Percentiles rank a stretch among this genome's conserved stretches.
phyloP scores from a whole-genome alignment of 1,140 invertebrate genomes.

The Acyrthosiphon pisum region DNA sequence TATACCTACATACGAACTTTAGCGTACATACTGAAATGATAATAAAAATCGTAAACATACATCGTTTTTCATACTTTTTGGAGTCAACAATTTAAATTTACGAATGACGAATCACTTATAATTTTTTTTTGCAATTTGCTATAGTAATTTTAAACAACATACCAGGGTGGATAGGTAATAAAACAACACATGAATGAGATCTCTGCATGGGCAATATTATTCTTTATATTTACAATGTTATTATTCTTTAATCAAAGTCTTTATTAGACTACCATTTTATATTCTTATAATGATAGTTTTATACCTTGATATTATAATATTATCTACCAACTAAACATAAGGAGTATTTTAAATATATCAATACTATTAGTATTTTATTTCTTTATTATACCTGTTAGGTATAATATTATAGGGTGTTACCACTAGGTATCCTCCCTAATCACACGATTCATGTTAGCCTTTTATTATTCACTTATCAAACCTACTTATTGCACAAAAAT shows the following conservation, averaged over 20 bases:
- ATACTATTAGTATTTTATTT: too few species aligned
- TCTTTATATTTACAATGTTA: not conserved
- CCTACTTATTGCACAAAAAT: too few species aligned
- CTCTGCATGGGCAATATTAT: not conserved
- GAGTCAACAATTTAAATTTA: not conserved
- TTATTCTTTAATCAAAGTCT: not conserved
- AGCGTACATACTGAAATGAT: not conserved
- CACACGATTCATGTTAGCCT: too few species aligned
- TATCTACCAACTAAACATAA: not conserved
- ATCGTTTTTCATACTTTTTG: not conserved
- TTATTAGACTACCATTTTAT: not conserved
- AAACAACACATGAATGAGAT: not conserved
- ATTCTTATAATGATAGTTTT: not conserved
- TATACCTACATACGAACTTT: not conserved
- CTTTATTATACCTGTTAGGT: too few species aligned
- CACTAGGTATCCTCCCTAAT: too few species aligned
- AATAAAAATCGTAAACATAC: not conserved
- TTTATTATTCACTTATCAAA: too few species aligned
- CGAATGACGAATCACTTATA: not conserved
- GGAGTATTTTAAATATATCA: not conserved
- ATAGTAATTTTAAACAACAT: too few species aligned
- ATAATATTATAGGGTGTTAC: too few species aligned
- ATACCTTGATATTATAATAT: too few species aligned
- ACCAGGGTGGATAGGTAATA: too few species aligned
- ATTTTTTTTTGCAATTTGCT: not conserved